Percentiles rank a stretch among this genome's conserved stretches.
Conservation (phyloP, 1,140 invertebrate species). For the Drosophila santomea region DNA sequence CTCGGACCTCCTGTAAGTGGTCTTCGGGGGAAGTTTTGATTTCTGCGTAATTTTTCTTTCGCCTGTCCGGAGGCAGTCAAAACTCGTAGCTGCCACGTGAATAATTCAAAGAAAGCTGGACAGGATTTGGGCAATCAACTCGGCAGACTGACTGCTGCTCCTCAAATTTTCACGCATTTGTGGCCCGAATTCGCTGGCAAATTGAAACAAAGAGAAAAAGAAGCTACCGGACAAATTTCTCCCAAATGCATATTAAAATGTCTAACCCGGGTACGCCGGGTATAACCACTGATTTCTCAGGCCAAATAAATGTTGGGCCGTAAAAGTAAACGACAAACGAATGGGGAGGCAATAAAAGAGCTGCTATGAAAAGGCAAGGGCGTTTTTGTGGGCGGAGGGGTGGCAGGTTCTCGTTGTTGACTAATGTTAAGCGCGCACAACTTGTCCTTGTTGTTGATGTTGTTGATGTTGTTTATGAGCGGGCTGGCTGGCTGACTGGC, state of each 20-base stretch:
- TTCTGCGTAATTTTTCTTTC: constrained; percentile 73
- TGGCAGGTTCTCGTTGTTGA: constrained; percentile 73
- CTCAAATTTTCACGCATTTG: constrained; percentile 71
- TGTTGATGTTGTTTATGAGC: constrained; percentile 65
- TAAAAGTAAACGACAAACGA: constrained; percentile 82
- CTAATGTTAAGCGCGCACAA: constrained; percentile 75
- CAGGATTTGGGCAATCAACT: constrained; percentile 55
- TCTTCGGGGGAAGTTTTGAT: constrained; percentile 77
- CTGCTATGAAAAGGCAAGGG: constrained; percentile 28
- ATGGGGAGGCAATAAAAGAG: constrained; percentile 71
- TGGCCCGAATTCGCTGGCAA: constrained; percentile 38
- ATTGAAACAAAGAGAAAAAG: constrained; percentile 78
- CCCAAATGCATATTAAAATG: constrained; percentile 84
- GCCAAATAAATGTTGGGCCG: constrained; percentile 73
- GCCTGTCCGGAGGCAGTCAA: constrained; percentile 52
- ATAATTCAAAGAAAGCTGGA: constrained; percentile 57
- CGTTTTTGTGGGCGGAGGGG: constrained; percentile 15
- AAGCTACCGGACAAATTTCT: constrained; percentile 64
- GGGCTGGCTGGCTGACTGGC: background rate
- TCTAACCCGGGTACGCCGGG: constrained; percentile 26
- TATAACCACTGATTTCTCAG: constrained; percentile 56
- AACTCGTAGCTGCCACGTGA: constrained; percentile 53
- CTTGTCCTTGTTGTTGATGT: constrained; percentile 80
- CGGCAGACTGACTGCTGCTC: constrained; percentile 19
- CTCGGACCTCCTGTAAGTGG: constrained; percentile 59